A percentile compares a stretch with the other conserved stretches of the same genome.
phyloP scores from a whole-genome alignment of 2,113 vertebrate genomes.

The Gnathonemus echidnorhynchus region DNA sequence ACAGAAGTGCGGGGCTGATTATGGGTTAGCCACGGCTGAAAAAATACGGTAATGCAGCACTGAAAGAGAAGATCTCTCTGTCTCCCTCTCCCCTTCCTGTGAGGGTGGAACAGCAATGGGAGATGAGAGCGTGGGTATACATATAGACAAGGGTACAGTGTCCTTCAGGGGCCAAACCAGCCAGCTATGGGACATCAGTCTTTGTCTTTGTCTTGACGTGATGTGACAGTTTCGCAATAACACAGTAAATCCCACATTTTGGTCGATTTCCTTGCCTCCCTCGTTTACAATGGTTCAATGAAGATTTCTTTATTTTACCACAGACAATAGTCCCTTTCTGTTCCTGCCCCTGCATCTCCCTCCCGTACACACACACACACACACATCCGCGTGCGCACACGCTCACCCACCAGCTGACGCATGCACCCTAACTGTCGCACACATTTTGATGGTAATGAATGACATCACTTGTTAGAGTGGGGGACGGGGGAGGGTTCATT shows the following conservation, averaged over 20 bases:
- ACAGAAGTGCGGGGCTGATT: conserved; percentile 7
- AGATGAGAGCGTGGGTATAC: conserved; percentile 40
- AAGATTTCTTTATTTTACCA: conserved; percentile 86
- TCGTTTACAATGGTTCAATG: conserved; percentile 87
- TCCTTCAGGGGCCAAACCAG: conserved; percentile 43
- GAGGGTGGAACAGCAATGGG: conserved; percentile 36
- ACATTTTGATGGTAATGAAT: conserved; percentile 78
- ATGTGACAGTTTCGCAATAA: conserved; percentile 66
- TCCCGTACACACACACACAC: conserved; percentile 25
- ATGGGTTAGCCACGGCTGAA: background rate
- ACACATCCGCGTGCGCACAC: conserved; percentile 17
- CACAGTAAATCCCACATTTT: conserved; percentile 60
- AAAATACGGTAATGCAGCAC: background rate
- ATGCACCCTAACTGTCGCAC: conserved; percentile 58
- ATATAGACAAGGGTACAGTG: conserved; percentile 47
- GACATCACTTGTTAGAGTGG: conserved; percentile 62
- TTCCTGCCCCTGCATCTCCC: conserved; percentile 36
- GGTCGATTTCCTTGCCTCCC: conserved; percentile 75
- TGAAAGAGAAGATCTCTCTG: conserved; percentile 20
- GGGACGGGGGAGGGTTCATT: conserved; percentile 44
- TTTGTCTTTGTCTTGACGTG: conserved; percentile 64
- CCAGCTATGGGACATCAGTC: conserved; percentile 57
- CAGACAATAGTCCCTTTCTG: conserved; percentile 64
- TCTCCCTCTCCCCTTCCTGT: conserved; percentile 12
- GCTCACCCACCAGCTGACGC: conserved; percentile 42